These are phyloP conservation scores for Schizotus pectinicornis DNA, from an alignment of 2,888 invertebrate genomes.

Conservation along the genomic window DNA sequence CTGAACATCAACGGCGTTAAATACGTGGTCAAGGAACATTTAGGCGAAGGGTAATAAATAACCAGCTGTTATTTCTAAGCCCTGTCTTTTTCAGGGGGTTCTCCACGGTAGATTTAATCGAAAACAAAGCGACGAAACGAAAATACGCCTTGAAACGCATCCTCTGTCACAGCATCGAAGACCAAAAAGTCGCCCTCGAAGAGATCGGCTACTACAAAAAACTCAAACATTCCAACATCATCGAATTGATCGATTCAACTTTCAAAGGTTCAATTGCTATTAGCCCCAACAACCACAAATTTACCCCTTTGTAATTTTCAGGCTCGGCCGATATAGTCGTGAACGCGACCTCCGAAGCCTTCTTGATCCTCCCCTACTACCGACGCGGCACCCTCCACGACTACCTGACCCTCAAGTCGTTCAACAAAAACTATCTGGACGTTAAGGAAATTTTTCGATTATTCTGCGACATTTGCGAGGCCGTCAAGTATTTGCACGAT, in stretches of 20 bases:
- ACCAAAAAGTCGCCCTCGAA: slow-evolving; percentile 72
- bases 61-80: too few species aligned
- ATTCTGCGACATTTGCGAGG: slow-evolving; percentile 77
- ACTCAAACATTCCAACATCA: slow-evolving; percentile 75
- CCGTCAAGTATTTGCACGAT: slow-evolving; percentile 75
- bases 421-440: slow-evolving; percentile 66
- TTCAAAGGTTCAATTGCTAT: slow-evolving; percentile 64
- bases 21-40: slow-evolving; percentile 71
- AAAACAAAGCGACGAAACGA: slow-evolving; percentile 69
- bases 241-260: slow-evolving; percentile 73
- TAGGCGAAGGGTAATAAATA: slow-evolving; percentile 76
- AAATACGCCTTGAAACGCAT: slow-evolving; percentile 81
- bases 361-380: slow-evolving; percentile 78
- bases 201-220: slow-evolving; percentile 77
- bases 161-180: slow-evolving; percentile 78
- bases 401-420: slow-evolving; percentile 67
- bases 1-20: slow-evolving; percentile 73
- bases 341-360: slow-evolving; percentile 73
- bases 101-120: slow-evolving; percentile 78
- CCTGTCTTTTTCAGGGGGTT: too few species aligned
- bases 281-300: too few species aligned
- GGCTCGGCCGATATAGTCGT: slow-evolving; percentile 68
- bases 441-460: slow-evolving; percentile 71
- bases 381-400: slow-evolving; percentile 78
- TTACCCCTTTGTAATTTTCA: slow-evolving; percentile 36